phyloP scores from a whole-genome alignment of 2,113 vertebrate genomes.

The Pelodiscus sinensis region DNA sequence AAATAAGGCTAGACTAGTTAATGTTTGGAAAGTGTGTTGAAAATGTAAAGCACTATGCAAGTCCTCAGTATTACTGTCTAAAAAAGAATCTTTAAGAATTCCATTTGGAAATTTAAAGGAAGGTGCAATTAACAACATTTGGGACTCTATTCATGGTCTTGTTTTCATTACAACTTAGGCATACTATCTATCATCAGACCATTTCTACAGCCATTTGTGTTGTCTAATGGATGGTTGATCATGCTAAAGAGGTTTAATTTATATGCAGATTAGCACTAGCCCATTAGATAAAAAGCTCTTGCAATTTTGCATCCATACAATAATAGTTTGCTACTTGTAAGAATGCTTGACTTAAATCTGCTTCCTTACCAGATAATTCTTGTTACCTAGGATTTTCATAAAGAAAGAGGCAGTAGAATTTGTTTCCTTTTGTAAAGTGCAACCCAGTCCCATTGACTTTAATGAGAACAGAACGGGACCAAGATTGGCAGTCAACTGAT shows the following conservation, averaged over 20 bases:
- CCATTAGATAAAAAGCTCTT: not conserved
- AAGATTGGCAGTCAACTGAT: not conserved
- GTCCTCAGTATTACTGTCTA: rapidly evolving
- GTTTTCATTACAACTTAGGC: not conserved
- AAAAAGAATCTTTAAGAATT: not conserved
- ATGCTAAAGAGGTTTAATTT: not conserved
- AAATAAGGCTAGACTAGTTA: rapidly evolving
- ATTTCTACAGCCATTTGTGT: rapidly evolving
- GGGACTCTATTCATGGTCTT: not conserved
- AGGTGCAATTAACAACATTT: rapidly evolving
- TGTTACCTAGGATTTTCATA: not conserved
- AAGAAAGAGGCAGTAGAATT: not conserved
- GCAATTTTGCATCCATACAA: not conserved
- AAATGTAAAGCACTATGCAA: rapidly evolving
- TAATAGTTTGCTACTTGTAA: not conserved
- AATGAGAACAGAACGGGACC: rapidly evolving
- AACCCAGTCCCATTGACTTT: not conserved
- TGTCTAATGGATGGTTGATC: not conserved
- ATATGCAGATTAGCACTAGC: not conserved
- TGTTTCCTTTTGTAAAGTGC: not conserved
- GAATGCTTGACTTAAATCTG: not conserved
- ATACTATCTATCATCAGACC: rapidly evolving
- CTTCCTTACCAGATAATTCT: not conserved
- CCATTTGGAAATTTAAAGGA: rapidly evolving
- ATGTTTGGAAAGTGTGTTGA: rapidly evolving